Evolutionary conservation across 2,113 vertebrate species (phyloP).

Genomic region (Cyprinus carpio): DNA sequence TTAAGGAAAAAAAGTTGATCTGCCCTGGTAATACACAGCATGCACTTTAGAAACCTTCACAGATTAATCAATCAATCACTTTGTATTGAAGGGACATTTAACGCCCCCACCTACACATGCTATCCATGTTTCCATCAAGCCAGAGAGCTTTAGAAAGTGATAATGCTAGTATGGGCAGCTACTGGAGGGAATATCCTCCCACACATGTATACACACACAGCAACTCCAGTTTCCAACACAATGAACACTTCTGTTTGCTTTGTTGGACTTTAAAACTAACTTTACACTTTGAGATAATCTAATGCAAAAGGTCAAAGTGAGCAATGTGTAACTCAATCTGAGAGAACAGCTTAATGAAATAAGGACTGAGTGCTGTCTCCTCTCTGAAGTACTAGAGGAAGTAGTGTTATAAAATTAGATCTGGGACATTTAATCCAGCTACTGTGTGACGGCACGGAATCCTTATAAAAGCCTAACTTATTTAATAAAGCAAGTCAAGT

Average conservation of each 20-base stretch:
- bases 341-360: slow-evolving; percentile 29
- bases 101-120: too few species aligned
- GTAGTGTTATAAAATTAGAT: slow-evolving; percentile 37
- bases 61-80: slow-evolving; percentile 19
- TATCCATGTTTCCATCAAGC: too few species aligned
- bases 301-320: slow-evolving; percentile 1
- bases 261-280: not conserved
- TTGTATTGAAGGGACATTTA: not conserved
- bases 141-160: too few species aligned
- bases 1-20: not conserved
- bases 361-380: slow-evolving; percentile 26
- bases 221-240: not conserved
- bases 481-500: slow-evolving; percentile 29
- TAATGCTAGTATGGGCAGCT: not conserved
- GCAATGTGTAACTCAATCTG: slow-evolving; percentile 27
- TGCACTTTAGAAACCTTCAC: not conserved
- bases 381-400: slow-evolving; percentile 20
- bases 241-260: slow-evolving; percentile 17
- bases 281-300: not conserved
- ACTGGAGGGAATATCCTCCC: not conserved
- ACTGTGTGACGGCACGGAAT: not conserved
- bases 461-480: slow-evolving; percentile 12
- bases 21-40: not conserved
- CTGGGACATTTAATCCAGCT: slow-evolving; percentile 31
- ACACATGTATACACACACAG: not conserved